Evolutionary conservation across 2,113 vertebrate genomes (phyloP).

Genomic region (Ophiodon elongatus): DNA sequence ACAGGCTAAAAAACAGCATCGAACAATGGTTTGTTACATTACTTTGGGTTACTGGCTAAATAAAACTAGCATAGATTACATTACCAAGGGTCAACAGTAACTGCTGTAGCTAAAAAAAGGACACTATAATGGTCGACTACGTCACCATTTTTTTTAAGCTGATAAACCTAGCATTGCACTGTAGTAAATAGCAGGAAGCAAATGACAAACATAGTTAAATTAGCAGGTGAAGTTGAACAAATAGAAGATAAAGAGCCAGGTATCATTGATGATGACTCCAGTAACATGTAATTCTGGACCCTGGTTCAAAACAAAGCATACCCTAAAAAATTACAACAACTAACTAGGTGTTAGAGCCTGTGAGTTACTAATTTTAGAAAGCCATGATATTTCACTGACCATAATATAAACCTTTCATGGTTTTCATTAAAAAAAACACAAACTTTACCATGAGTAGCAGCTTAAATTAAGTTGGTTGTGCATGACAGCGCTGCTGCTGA

Average conservation of each 20-base stretch:
- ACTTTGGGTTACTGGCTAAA: slow-evolving; percentile 26
- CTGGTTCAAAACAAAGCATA: too few species aligned
- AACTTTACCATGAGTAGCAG: not conserved
- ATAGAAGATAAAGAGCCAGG: not conserved
- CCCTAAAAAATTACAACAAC: too few species aligned
- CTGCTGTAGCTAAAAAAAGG: not conserved
- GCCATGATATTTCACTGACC: not conserved
- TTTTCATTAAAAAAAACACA: not conserved
- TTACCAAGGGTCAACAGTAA: slow-evolving; percentile 16
- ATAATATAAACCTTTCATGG: not conserved
- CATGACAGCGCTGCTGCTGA: not conserved
- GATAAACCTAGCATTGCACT: not conserved
- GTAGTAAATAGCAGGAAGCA: not conserved
- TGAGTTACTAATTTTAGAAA: not conserved
- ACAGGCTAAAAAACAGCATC: slow-evolving; percentile 64
- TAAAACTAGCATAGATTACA: slow-evolving; percentile 23
- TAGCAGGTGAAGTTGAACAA: not conserved
- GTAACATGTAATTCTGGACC: not conserved
- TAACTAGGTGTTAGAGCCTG: not conserved
- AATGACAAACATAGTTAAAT: not conserved
- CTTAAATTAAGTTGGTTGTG: not conserved
- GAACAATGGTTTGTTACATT: slow-evolving; percentile 49
- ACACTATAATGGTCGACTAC: not conserved
- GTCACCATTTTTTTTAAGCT: not conserved
- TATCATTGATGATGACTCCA: not conserved